Percentiles rank a stretch among this genome's conserved stretches.
phyloP scores from a whole-genome alignment of 2,113 vertebrate genomes.

The Maylandia zebra region DNA sequence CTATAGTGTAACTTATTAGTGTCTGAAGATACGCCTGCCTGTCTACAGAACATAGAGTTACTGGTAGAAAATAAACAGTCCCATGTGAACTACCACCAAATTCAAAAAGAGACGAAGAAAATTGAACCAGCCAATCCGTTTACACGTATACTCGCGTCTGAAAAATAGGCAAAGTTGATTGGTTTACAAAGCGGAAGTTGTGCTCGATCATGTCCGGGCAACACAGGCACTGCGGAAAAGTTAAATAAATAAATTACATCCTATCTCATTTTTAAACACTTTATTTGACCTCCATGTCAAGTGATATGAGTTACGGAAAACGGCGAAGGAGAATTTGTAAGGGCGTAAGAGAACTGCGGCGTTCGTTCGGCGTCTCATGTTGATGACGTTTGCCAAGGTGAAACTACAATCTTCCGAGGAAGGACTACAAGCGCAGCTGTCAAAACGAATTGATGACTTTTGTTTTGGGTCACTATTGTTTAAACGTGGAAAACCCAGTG shows the following conservation, averaged over 20 bases:
- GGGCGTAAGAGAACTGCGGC: neutral
- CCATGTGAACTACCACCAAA: neutral
- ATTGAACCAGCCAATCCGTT: conserved; percentile 45
- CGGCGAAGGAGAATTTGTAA: neutral
- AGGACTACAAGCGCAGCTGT: neutral
- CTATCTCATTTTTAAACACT: neutral
- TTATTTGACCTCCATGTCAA: neutral
- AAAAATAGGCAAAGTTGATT: neutral
- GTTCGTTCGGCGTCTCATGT: neutral
- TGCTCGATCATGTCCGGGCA: neutral
- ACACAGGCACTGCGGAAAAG: too few relatives aligned
- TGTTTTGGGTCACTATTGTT: neutral
- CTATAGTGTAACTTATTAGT: neutral
- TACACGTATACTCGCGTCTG: neutral
- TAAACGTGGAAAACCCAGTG: neutral
- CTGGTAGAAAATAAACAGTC: neutral
- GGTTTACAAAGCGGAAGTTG: conserved; percentile 3
- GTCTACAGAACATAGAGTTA: neutral
- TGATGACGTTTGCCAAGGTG: neutral
- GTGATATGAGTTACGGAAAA: neutral
- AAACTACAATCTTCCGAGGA: neutral
- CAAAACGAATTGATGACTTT: neutral
- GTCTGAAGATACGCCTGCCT: neutral
- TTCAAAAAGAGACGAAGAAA: conserved; percentile 4
- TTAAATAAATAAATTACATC: neutral